Base-by-base conservation (phyloP, 2,888 invertebrate species). In the Anarsia innoxiella region DNA sequence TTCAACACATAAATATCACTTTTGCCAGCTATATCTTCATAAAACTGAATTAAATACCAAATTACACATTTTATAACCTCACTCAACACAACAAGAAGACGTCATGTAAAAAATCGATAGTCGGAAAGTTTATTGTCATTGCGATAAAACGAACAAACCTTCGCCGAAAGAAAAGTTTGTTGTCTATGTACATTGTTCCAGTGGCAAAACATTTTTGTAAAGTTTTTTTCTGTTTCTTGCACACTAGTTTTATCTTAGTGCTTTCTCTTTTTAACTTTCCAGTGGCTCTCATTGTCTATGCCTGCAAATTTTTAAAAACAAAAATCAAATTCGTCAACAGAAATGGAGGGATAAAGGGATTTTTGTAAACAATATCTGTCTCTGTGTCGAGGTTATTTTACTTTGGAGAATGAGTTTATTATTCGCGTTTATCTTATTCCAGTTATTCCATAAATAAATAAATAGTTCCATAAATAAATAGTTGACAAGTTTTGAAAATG, bases 31-130 rank as follows among this genome's bases (percentile, higher is more conserved):
- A 10, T 13, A 13, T 33, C 13, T 23, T 25, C 12, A 33, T 25
- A 10, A 9, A 23, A 29, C n/a, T 35, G 10, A 15, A 29, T 6
- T 29, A 29, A 12, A 25, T 25, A 9, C 25, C 4, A 25, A n/a
- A 25, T 23, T 41, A 39, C 56, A 56, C 57, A 59, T 66, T 59
- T 58, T 49, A 33, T 66, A 64, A 66, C 66, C 63, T 63, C 40
- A 28, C n/a, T n/a, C n/a, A n/a, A n/a, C 6, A 31, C 25, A 33
- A 23, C 23, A 33, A 4, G 23, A 23, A 4, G 5, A 23, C 23
- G n/a, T n/a, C n/a, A n/a, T n/a, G n/a, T n/a, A n/a, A n/a, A n/a
- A n/a, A n/a, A n/a, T n/a, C n/a, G n/a, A n/a, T n/a, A n/a, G n/a
- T n/a, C n/a, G n/a, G n/a, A n/a, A n/a, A n/a, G n/a, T n/a, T n/a